These are phyloP conservation scores for Eubasilissa regina DNA, from an alignment of 1,140 invertebrate species.

Conservation along the genomic window DNA sequence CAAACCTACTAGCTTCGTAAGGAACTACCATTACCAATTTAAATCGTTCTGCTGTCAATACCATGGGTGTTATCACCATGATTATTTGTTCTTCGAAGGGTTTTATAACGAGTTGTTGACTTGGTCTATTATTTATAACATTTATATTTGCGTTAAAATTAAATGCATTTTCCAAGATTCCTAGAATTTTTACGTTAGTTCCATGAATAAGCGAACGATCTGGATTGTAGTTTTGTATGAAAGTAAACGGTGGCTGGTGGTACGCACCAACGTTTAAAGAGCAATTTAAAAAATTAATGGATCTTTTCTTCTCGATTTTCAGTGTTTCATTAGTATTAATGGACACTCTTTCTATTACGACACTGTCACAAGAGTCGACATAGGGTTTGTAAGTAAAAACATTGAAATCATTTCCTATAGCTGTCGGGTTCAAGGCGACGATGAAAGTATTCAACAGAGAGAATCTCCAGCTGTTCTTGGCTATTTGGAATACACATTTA, in stretches of 20 bases:
- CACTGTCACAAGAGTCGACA: background rate
- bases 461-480: constrained; percentile 6
- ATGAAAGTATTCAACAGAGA: constrained; percentile 29
- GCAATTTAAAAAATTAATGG: constrained; percentile 6
- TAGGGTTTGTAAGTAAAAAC: constrained; percentile 32
- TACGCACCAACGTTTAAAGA: constrained; percentile 6
- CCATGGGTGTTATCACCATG: background rate
- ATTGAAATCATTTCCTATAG: background rate
- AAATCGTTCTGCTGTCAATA: background rate
- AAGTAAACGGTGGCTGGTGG: constrained; percentile 8
- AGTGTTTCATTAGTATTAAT: background rate
- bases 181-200: constrained; percentile 6
- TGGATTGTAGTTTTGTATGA: background rate
- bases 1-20: background rate
- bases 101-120: background rate
- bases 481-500: constrained; percentile 7
- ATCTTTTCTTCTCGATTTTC: background rate
- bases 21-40: background rate
- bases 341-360: background rate
- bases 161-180: background rate
- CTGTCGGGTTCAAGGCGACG: background rate
- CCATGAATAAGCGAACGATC: background rate
- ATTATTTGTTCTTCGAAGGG: constrained; percentile 7
- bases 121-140: background rate
- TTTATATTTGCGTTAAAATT: constrained; percentile 1